phyloP scores from a whole-genome alignment of 2,797 vertebrate species.

The Myiotriccus ornatus region DNA sequence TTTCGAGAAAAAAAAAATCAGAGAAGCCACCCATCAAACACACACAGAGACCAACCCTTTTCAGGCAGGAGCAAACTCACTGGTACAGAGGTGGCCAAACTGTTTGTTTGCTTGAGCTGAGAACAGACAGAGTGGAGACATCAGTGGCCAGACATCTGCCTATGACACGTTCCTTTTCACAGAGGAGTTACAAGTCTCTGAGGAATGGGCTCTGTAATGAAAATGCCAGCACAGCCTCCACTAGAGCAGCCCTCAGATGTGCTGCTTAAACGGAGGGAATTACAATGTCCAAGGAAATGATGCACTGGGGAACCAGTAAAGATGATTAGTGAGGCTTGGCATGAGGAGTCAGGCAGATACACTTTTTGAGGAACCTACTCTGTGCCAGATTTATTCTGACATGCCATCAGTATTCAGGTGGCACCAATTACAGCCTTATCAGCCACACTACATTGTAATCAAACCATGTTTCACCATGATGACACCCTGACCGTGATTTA shows the following conservation, averaged over 20 bases:
- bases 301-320: not conserved
- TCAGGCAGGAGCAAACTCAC: not conserved
- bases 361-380: not conserved
- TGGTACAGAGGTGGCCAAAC: not conserved
- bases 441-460: not conserved
- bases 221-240: conserved; percentile 3
- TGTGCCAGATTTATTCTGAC: conserved; percentile 46
- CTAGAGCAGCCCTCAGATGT: conserved; percentile 18
- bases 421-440: conserved; percentile 54
- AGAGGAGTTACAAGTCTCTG: not conserved
- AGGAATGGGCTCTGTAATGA: not conserved
- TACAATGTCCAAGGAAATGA: conserved; percentile 16
- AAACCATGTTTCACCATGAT: not conserved
- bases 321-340: conserved; percentile 27
- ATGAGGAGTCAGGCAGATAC: not conserved
- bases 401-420: not conserved
- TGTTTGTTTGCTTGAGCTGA: not conserved
- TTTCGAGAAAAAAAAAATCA: not conserved
- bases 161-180: not conserved
- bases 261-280: conserved; percentile 45
- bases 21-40: not conserved
- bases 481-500: not conserved
- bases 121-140: not conserved
- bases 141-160: not conserved
- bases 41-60: not conserved